Conservation (phyloP, 1,140 invertebrate genomes). For the Drosophila ercepeae region DNA sequence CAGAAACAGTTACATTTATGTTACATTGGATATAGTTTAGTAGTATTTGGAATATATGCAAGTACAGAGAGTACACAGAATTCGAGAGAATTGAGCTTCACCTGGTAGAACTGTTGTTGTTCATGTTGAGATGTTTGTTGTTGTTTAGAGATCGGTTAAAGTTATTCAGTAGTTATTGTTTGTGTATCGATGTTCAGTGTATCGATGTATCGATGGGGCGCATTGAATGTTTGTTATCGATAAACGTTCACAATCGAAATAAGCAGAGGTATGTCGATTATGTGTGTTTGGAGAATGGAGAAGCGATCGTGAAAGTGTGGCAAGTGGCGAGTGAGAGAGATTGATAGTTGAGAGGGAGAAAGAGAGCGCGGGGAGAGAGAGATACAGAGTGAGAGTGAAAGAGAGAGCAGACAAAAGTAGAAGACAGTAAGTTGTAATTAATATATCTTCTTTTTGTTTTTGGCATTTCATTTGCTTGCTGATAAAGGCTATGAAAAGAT, state of each 20-base stretch:
- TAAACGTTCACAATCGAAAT: constrained; percentile 35
- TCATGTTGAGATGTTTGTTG: constrained; percentile 45
- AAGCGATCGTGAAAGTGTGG: constrained; percentile 27
- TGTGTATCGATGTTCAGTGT: constrained; percentile 23
- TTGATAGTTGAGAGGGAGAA: constrained; percentile 18
- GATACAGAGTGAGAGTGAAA: constrained; percentile 58
- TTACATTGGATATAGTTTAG: constrained; percentile 42
- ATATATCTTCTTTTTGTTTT: constrained; percentile 41
- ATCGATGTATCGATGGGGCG: constrained; percentile 23
- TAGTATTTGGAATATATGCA: constrained; percentile 29
- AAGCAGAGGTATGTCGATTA: constrained; percentile 20
- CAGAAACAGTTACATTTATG: constrained; percentile 24
- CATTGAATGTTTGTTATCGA: constrained; percentile 31
- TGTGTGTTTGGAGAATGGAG: constrained; percentile 18
- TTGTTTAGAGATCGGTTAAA: constrained; percentile 31
- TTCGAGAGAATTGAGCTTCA: constrained; percentile 74
- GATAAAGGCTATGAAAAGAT: constrained; percentile 37
- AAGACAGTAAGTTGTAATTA: constrained; percentile 64
- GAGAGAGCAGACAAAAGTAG: constrained; percentile 77
- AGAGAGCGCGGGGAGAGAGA: constrained; percentile 47
- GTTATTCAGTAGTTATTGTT: constrained; percentile 33
- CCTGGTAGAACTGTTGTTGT: constrained; percentile 80
- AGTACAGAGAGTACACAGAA: constrained; percentile 60
- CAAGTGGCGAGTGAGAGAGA: constrained; percentile 20
- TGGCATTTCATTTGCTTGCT: constrained; percentile 33